Evolutionary conservation across 2,888 invertebrate genomes (phyloP), one percentile per base, ranked within the genome.

Genomic region (Watsonalla cultraria): DNA sequence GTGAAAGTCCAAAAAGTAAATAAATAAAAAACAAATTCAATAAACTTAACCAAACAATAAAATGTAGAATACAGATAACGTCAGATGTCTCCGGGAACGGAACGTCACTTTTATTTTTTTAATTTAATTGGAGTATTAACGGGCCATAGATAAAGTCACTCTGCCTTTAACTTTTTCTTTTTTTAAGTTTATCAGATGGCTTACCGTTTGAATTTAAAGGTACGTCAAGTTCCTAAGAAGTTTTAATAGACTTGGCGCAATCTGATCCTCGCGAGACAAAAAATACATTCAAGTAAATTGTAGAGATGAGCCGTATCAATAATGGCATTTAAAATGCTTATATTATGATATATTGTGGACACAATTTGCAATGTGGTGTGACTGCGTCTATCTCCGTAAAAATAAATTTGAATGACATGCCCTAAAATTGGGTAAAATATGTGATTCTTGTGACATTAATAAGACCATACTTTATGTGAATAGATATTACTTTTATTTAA

Each of bases 171-270:
- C 72, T 76, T 78, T 81, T 70, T 60, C 55, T 73, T 76, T 82
- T 80, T 82, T 79, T 74, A 65, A 70, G 65, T 76, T 86, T 86
- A 90, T 89, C 90, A 74, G 90, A 88, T 88, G 86, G 86, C 86
- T 90, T 89, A 89, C 85, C 81, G 84, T 87, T 88, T 83, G 86
- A 86, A 86, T 86, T 86, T 83, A 86, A 84, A 87, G 87, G 87
- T 86, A 84, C 81, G 83, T 83, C 80, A 81, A 80, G 79, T 79
- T 69, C 61, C 76, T 79, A 82, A 78, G 76, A 90, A 90, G 82
- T 90, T 90, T 90, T 90, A 90, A 90, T 90, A 88, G 90, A 90
- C 77, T 84, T 70, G 64, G 64, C 66, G 72, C 78, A 84, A 89
- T 89, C 86, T 78, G 90, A 90, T 90, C 80, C 76, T 65, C 56